A percentile compares a stretch with the other conserved stretches of the same genome.
Evolutionary conservation across 2,113 vertebrate species (phyloP).

Genomic region (Polyodon spathula): DNA sequence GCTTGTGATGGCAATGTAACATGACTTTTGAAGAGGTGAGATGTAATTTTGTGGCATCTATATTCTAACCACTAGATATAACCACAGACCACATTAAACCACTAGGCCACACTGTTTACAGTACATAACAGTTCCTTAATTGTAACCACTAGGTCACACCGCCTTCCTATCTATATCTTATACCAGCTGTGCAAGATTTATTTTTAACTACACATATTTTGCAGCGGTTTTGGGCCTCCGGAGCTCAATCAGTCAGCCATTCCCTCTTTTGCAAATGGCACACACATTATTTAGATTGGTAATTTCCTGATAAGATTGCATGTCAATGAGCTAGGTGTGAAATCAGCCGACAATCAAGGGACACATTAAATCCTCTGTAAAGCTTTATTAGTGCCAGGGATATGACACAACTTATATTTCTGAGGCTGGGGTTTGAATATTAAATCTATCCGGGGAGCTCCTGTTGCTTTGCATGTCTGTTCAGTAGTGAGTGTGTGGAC

Average conservation of each 20-base stretch:
- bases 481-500: background rate
- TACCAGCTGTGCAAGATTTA: too few species aligned
- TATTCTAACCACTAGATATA: too few species aligned
- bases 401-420: background rate
- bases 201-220: too few species aligned
- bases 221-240: too few species aligned
- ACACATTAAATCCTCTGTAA: background rate
- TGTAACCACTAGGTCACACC: too few species aligned
- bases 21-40: too few species aligned
- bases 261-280: background rate
- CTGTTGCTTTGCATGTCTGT: constrained; percentile 1
- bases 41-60: too few species aligned
- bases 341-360: background rate
- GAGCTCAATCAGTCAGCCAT: background rate
- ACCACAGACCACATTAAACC: too few species aligned
- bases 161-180: too few species aligned
- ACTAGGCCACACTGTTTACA: too few species aligned
- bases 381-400: background rate
- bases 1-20: too few species aligned
- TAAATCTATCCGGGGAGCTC: background rate
- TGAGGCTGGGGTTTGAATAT: constrained; percentile 5
- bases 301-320: background rate
- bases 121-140: too few species aligned
- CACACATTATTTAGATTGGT: background rate
- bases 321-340: background rate